Evolutionary conservation across 2,797 vertebrate species (phyloP), one percentile per base, ranked within the genome.

Genomic region (Onychomys torridus): DNA sequence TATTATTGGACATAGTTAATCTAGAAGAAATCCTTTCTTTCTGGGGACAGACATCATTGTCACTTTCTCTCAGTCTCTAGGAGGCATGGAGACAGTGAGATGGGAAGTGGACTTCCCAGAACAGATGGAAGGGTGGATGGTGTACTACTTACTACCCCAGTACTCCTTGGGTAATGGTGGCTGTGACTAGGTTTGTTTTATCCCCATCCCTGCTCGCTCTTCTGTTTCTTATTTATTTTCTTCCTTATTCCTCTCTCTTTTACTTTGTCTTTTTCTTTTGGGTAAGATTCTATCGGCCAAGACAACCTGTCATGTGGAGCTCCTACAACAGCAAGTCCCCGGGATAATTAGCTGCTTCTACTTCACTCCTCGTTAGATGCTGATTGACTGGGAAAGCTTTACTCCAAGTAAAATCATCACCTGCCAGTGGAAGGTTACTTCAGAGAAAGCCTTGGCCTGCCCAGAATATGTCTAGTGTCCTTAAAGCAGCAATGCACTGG

Each of bases 341-440:
- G 49, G 89, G 95, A 84, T 97, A 89, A 95, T 96, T 93, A 97
- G 96, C 93, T 75, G 27, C 91, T 88, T 89, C n/a, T 52, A 52
- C 86, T 76, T 96, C 95, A 93, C 86, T 97, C 96, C 89, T 96
- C 86, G 95, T 97, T 96, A 97, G 76, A 93, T 94, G 46, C 92
- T 96, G 97, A 95, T 87, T 97, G 83, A 95, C 91, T 88, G 77
- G 81, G 94, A 93, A 96, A 96, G 91, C 94, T 95, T 95, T 82
- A 95, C 91, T 97, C 95, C 71, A 91, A 96, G 96, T 95, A 93
- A 96, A 96, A 97, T 96, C 95, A 95, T 96, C 97, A 97, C 83
- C 96, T 96, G 91, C 92, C 96, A 95, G 79, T 7, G 29, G 90
- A 96, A 95, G 73, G 83, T 57, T 84, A 92, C 83, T 87, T 43